Evolutionary conservation across 2,797 vertebrate genomes (phyloP).

Genomic region (Vultur gryphus): DNA sequence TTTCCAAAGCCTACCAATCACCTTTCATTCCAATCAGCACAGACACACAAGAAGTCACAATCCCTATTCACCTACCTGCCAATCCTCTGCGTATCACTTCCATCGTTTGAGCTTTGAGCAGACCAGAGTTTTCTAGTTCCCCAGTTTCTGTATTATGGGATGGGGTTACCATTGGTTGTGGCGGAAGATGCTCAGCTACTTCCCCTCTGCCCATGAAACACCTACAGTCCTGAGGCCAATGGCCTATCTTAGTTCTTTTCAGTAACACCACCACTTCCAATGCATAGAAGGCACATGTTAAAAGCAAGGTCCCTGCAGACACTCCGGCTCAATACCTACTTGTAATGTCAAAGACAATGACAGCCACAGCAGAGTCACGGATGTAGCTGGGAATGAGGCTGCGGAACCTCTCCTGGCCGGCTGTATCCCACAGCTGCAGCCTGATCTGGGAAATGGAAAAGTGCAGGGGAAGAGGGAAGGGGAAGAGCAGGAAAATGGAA

Average conservation of each 20-base stretch:
- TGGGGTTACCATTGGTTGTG: background rate
- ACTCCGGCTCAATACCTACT: constrained; percentile 69
- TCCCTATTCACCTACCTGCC: background rate
- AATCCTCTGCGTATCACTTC: background rate
- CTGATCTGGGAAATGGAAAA: constrained; percentile 83
- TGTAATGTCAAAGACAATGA: constrained; percentile 92
- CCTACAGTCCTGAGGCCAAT: background rate
- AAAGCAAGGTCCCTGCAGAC: background rate
- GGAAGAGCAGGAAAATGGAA: constrained; percentile 56
- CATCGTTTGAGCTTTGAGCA: background rate
- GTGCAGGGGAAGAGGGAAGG: background rate
- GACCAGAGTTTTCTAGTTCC: background rate
- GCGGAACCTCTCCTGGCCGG: constrained; percentile 88
- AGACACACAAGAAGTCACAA: background rate
- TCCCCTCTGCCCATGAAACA: background rate
- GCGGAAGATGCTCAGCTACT: background rate
- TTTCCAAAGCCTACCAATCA: background rate
- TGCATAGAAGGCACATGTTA: background rate
- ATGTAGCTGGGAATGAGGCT: constrained; percentile 93
- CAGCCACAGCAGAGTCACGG: constrained; percentile 88
- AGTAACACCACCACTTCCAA: background rate
- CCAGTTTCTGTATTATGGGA: background rate
- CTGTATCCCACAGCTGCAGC: constrained; percentile 92
- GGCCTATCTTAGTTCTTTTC: background rate
- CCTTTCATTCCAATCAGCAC: background rate